Base-by-base conservation (phyloP, 1,140 invertebrate species). In the Drosophila funebris region DNA sequence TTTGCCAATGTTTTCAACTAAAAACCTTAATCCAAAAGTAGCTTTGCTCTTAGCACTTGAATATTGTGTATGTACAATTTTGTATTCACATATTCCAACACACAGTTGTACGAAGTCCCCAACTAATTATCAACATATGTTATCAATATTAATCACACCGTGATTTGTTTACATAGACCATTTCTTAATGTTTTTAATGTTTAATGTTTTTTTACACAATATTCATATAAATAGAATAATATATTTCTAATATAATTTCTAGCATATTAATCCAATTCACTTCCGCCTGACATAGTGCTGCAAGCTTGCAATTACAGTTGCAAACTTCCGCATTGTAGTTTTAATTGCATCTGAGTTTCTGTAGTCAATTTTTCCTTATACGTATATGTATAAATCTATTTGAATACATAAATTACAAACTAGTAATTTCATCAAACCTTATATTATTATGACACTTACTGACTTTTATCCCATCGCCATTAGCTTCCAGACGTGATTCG, bases 241-340 rank as follows among this genome's bases (percentile, higher is more conserved):
- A n/a, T n/a, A 62, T 27, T 54, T 62, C 18, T 27, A 70, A 64
- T 27, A 24, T 9, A 33, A 39, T 48, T 64, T 13, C 36, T 61
- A 33, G 22, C 27, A 7, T 22, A 33, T 33, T 36, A 36, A 20
- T 52, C 18, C 7, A 46, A 50, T 73, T 8, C 43, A 56, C 50
- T 73, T 73, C 71, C 71, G 56, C 50, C 29, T 56, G 0, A 5
- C 18, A 29, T n/a, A 57, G n/a, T 64, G 27, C 36, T 18, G 4
- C 1, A 11, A 27, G 33, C 9, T 39, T 52, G 43, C 44, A 31
- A 43, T 43, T 60, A 11, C 4, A 24, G 24, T 6, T 24, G 13
- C 13, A 16, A 69, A 37, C 20, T 72, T 72, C 69, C 69, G 69
- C 62, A 64, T 85, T 84, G 41, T 46, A 66, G 20, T 54, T 31